These are phyloP conservation scores for Cerastoderma edule DNA, from an alignment of 2,888 invertebrate genomes.

Conservation along the genomic window DNA sequence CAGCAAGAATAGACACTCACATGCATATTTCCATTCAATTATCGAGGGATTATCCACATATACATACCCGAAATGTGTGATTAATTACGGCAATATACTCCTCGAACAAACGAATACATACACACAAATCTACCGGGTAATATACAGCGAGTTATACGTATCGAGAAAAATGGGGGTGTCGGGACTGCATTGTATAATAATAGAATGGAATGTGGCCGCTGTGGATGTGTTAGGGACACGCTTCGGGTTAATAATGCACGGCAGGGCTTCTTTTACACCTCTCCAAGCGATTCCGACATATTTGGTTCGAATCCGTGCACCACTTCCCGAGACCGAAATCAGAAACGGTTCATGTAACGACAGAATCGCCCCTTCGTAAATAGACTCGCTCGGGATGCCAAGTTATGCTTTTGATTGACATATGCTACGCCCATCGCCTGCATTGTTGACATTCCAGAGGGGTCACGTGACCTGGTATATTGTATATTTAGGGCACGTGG, in stretches of 20 bases:
- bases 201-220: slow-evolving; percentile 52
- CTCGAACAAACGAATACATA: slow-evolving; percentile 41
- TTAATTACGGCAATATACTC: slow-evolving; percentile 31
- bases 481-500: slow-evolving; percentile 58
- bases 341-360: neutral
- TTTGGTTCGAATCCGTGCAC: neutral
- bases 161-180: slow-evolving; percentile 50
- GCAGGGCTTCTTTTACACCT: neutral
- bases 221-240: neutral
- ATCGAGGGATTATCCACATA: slow-evolving; percentile 1
- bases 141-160: slow-evolving; percentile 33
- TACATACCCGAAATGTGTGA: slow-evolving; percentile 59
- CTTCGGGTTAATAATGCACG: neutral
- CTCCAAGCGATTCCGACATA: no score
- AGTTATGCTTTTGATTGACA: slow-evolving; percentile 70
- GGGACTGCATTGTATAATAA: slow-evolving; percentile 47
- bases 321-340: neutral
- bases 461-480: slow-evolving; percentile 65
- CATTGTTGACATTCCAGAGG: slow-evolving; percentile 71
- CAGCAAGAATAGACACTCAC: neutral
- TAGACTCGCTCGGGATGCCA: slow-evolving; percentile 58
- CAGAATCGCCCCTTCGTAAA: slow-evolving; percentile 27
- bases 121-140: slow-evolving; percentile 61
- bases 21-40: neutral
- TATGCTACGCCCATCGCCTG: slow-evolving; percentile 66